A percentile compares a stretch with the other conserved stretches of the same genome.
phyloP scores from a whole-genome alignment of 2,113 vertebrate genomes.

The Dolichallabes microphthalmus region DNA sequence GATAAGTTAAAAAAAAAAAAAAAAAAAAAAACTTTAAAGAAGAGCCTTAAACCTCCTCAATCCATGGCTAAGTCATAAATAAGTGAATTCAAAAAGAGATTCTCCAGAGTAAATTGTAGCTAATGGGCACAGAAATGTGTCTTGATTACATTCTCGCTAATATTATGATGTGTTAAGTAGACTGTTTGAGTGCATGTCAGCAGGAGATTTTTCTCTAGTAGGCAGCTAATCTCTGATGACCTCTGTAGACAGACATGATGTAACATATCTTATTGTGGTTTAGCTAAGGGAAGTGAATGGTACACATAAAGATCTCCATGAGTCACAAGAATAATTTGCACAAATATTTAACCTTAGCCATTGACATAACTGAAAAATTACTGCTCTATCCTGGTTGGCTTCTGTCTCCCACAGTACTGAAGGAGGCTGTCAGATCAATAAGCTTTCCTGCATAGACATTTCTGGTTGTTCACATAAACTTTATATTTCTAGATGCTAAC shows the following conservation, averaged over 20 bases:
- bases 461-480: constrained; percentile 3
- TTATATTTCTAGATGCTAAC: constrained; percentile 12
- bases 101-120: constrained; percentile 8
- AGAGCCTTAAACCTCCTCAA: background rate
- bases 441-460: background rate
- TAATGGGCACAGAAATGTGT: constrained; percentile 1
- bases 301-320: constrained; percentile 45
- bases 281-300: constrained; percentile 43
- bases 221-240: constrained; percentile 49
- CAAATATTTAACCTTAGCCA: constrained; percentile 56
- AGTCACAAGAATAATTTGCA: constrained; percentile 61
- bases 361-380: constrained; percentile 48
- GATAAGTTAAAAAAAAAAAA: constrained; percentile 16
- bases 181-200: constrained; percentile 49
- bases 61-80: background rate
- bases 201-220: constrained; percentile 48
- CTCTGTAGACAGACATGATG: constrained; percentile 54
- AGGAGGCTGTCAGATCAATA: constrained; percentile 2
- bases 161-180: background rate
- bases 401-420: background rate
- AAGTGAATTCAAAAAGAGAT: constrained; percentile 9
- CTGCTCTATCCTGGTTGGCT: background rate
- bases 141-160: constrained; percentile 19
- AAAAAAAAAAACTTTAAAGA: constrained; percentile 31
- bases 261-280: constrained; percentile 62